Conservation (phyloP, 2,113 vertebrate species). For the Holacanthus passer region DNA sequence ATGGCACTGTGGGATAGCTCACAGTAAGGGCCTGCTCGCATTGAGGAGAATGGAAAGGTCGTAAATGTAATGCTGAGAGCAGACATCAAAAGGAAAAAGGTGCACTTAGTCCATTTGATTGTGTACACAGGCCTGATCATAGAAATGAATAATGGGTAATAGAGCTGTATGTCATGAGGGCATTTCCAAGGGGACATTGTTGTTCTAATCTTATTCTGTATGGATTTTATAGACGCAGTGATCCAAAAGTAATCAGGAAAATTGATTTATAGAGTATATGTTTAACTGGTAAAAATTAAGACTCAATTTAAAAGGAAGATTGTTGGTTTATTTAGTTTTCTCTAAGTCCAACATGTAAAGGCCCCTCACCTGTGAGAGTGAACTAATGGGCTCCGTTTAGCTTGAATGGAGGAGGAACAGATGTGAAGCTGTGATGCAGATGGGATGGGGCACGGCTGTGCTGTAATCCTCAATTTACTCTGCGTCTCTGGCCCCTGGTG, state of each 20-base stretch:
- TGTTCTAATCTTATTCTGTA: slow-evolving; percentile 13
- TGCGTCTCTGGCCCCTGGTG: slow-evolving; percentile 7
- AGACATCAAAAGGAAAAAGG: slow-evolving; percentile 10
- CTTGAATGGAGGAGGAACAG: slow-evolving; percentile 27
- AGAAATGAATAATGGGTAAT: slow-evolving; percentile 30
- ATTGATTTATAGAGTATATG: not conserved
- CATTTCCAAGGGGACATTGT: not conserved
- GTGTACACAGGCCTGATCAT: slow-evolving; percentile 38
- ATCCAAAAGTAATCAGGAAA: slow-evolving; percentile 6
- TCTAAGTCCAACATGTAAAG: not conserved
- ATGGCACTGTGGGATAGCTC: slow-evolving; percentile 28
- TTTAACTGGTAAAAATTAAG: not conserved
- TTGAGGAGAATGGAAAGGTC: slow-evolving; percentile 14
- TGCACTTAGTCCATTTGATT: slow-evolving; percentile 30
- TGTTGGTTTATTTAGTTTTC: not conserved
- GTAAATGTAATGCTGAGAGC: slow-evolving; percentile 45
- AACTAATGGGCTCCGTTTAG: slow-evolving; percentile 32
- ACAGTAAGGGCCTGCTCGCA: slow-evolving; percentile 21
- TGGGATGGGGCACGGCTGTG: slow-evolving; percentile 23
- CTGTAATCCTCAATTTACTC: slow-evolving; percentile 38
- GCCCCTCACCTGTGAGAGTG: slow-evolving; percentile 29
- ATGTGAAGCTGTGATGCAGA: slow-evolving; percentile 46
- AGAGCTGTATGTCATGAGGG: slow-evolving; percentile 9
- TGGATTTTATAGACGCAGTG: not conserved
- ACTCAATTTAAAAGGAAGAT: not conserved